Base-by-base conservation (phyloP, 2,888 invertebrate species). In the Andrena praecox region DNA sequence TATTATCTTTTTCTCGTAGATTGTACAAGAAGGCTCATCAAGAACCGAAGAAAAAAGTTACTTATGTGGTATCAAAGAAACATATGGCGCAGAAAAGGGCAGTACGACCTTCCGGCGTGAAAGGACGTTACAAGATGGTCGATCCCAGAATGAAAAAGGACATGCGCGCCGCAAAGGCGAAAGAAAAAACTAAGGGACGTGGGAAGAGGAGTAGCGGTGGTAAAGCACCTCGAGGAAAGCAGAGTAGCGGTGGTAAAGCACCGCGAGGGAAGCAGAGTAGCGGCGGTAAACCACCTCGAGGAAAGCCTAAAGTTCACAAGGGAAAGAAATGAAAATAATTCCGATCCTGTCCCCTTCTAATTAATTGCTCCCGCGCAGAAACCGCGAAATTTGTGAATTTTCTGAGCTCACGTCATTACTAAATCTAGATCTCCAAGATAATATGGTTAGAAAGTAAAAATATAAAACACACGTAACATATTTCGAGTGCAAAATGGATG, bases 121-220 rank as follows among this genome's bases (percentile, higher is more conserved):
- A 98, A 94, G 99, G 99, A 71, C 97, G 96, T 48, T 99, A 97
- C 94, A 98, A 97, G 94, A 97, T 99, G n/a, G 99, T 99, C 5
- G 99, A 99, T 95, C 96, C 97, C 1, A 95, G 99, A 87, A 97
- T 99, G 97, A 99, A 99, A 94, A 99, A 99, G 94, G 99, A 99
- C 93, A 94, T 97, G 91, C 95, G 97, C 82, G 96, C 97, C 0
- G 94, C 95, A 87, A 96, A 96, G 93, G 94, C 95, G 20, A 96
- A 95, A 91, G 95, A 95, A 92, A 96, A 96, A 94, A 95, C 95
- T 50, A 95, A 91, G 79, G 92, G 91, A 77, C 92, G 91, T 42
- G 93, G 90, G 3, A 93, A 92, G 86, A 90, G 87, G 67, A 82
- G 89, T 82, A 94, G 93, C 87, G 93, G 94, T 89, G 93, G 94